Percentiles rank a stretch among this genome's conserved stretches.
phyloP scores from a whole-genome alignment of 2,797 vertebrate genomes.

The Thripadectes ignobilis region DNA sequence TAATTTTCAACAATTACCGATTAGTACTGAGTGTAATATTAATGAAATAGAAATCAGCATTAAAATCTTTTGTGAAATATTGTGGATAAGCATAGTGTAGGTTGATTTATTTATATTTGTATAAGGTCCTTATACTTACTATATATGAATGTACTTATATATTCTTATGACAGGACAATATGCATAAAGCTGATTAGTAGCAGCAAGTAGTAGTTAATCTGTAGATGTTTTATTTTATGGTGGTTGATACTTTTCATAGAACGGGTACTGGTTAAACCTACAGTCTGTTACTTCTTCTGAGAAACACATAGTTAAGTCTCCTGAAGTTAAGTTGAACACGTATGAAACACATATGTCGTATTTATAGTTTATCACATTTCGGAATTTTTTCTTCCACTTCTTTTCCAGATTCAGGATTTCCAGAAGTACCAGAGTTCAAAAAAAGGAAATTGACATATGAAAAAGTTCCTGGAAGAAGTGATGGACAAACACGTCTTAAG shows the following conservation, averaged over 20 bases:
- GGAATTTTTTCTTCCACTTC: background rate
- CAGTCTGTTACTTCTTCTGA: background rate
- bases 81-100: background rate
- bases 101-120: background rate
- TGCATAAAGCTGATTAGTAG: background rate
- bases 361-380: background rate
- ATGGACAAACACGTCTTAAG: conserved; percentile 91
- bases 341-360: background rate
- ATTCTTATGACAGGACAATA: background rate
- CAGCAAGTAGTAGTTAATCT: background rate
- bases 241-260: background rate
- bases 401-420: conserved; percentile 49
- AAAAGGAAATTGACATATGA: conserved; percentile 84
- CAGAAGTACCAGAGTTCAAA: conserved; percentile 77
- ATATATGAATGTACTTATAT: background rate
- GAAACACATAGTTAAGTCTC: background rate
- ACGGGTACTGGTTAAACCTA: background rate
- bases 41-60: background rate
- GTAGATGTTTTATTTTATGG: background rate
- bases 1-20: background rate
- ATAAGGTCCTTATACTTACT: background rate
- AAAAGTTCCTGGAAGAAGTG: conserved; percentile 86
- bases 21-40: background rate
- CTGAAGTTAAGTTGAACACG: background rate
- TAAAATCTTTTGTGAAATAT: background rate